Conservation (phyloP, 1,140 invertebrate genomes). For the Apis laboriosa region DNA sequence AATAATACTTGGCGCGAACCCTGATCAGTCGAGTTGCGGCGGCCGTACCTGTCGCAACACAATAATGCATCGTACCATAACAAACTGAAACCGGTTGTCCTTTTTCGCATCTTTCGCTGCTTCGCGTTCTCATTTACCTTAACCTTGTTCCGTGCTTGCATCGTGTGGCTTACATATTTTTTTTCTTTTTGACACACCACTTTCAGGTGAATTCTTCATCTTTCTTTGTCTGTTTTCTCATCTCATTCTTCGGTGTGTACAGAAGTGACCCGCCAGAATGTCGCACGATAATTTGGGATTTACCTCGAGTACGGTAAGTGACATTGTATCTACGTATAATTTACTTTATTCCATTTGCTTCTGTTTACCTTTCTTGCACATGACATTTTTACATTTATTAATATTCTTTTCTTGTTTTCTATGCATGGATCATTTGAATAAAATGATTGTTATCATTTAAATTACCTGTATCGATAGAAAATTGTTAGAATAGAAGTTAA, state of each 20-base stretch:
- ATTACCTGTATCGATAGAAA: no score
- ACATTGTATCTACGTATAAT: not conserved
- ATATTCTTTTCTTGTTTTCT: not conserved
- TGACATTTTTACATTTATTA: not conserved
- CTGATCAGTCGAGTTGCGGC: slow-evolving; percentile 75
- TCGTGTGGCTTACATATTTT: not conserved
- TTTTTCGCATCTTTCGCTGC: slow-evolving; percentile 30
- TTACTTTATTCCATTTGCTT: not conserved
- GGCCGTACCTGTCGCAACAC: slow-evolving; percentile 75
- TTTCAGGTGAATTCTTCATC: slow-evolving; percentile 13
- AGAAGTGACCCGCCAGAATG: slow-evolving; percentile 59
- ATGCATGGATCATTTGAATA: not conserved
- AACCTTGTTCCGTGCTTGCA: slow-evolving; percentile 15
- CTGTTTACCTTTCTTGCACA: not conserved
- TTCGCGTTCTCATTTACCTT: slow-evolving; percentile 9
- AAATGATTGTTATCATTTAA: not conserved
- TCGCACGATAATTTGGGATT: slow-evolving; percentile 77
- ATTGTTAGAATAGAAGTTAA: no score
- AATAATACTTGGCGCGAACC: slow-evolving; percentile 76
- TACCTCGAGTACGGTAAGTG: slow-evolving; percentile 76
- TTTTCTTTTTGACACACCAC: slow-evolving; percentile 5
- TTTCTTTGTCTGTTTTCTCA: no score
- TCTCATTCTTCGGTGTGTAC: not conserved
- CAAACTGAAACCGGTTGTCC: slow-evolving; percentile 47
- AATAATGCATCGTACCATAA: slow-evolving; percentile 61